Evolutionary conservation across 2,113 vertebrate genomes (phyloP), one percentile per base, ranked within the genome.

Genomic region (Empidonax alnorum): DNA sequence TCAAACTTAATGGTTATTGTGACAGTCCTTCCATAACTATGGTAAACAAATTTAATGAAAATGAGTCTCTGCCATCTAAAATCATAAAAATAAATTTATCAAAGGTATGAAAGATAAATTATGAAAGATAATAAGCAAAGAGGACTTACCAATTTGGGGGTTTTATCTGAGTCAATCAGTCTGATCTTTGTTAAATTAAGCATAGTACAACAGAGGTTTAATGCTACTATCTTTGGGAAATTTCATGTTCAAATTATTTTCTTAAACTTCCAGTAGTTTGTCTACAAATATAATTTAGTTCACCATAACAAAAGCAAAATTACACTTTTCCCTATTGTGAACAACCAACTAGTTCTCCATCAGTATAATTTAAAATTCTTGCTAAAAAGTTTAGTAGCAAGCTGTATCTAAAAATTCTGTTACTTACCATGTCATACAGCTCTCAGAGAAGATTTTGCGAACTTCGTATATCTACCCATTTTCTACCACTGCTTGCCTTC

Each of bases 1-100:
- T 95, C 84, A 85, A 53, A 84, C 77, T 75, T 86, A 93, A 94
- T 77, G 50, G 59, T 65, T 89, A 90, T 68, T 90, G 52, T 92
- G 87, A 89, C 76, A 96, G 59, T 72, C 46, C 30, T 89, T 94
- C 66, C n/a, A 83, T 78, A 91, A 94, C 87, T 89, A 88, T 24
- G 31, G 79, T 89, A 95, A 96, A 93, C 41, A 91, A 71, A 66
- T 74, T 65, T 90, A 94, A 94, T 72, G 84, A 92, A 78, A 83
- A 87, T 74, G 12, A 93, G 65, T 46, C 8, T 75, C 37, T 94
- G 44, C n/a, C 31, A 93, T 87, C 55, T 94, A 50, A 81, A 90
- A 89, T 63, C 24, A 92, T 78, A 93, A 80, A 92, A 65, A 90
- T 68, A 75, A 65, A 84, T 71, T 68, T 30, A 81, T 77, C 39